Evolutionary conservation across 2,888 invertebrate species (phyloP).

Genomic region (Clitarchus hookeri): DNA sequence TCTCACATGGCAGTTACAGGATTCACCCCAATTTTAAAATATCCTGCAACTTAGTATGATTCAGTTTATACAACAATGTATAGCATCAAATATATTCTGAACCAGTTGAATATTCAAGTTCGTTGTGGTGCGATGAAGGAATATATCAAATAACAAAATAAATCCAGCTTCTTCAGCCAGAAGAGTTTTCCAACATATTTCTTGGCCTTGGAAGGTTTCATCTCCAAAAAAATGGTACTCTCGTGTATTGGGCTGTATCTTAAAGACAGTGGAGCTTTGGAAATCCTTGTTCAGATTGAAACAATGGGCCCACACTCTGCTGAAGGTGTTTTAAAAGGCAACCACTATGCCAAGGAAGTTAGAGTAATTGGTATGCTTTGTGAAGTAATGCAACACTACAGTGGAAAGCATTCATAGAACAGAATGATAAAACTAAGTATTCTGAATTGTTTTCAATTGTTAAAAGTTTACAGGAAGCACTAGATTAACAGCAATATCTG

Average conservation of each 20-base stretch:
- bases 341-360: background rate
- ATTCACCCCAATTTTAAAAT: background rate
- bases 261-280: background rate
- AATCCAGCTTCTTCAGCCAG: background rate
- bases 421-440: background rate
- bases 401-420: background rate
- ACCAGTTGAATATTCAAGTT: background rate
- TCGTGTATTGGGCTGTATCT: too few species aligned
- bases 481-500: too few species aligned
- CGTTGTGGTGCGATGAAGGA: background rate
- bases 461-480: background rate
- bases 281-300: background rate
- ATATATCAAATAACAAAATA: background rate
- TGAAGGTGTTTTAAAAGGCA: background rate
- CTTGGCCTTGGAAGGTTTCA: background rate
- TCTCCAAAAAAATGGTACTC: background rate
- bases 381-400: slow-evolving; percentile 16
- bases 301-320: background rate
- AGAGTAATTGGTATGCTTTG: background rate
- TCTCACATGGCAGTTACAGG: background rate
- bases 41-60: slow-evolving; percentile 18
- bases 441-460: background rate
- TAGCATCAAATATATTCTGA: background rate
- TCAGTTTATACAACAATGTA: background rate
- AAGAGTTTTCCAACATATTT: background rate